Evolutionary conservation across 2,888 invertebrate species (phyloP), one percentile per base, ranked within the genome.

Genomic region (Hirtodrosophila confusa): DNA sequence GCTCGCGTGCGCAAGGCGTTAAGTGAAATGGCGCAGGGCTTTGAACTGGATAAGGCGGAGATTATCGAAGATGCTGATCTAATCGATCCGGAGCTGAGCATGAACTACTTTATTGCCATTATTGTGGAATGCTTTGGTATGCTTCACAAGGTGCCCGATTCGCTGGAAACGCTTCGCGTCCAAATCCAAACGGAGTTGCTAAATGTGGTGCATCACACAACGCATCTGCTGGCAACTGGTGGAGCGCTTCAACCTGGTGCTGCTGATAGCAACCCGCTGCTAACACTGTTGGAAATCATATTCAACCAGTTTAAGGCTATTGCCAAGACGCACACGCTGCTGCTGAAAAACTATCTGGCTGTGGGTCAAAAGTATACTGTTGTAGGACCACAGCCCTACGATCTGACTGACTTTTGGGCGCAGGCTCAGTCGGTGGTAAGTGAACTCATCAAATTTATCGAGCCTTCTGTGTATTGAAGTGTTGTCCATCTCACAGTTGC

Each of bases 361-460:
- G 94, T 94, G 44, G 92, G 93, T n/a, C 93, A 93, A 72, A 93
- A 93, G 53, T 93, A 94, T 86, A 89, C 95, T 44, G 88, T 91
- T 4, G 88, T 88, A 3, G 89, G 89, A 9, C 89, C 90, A 0
- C 87, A 86, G 33, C 84, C 89, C 3, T 96, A 96, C 89, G 94
- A 94, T 86, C 93, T 95, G 89, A 93, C 95, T 37, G 96, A 97
- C 89, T 97, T 97, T 76, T 98, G 98, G 98, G 94, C 95, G 40
- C 96, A 97, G 83, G 96, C 97, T 36, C 98, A 98, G 91, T 95
- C 95, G 89, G 97, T 97, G 86, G 97, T 97, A 92, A 92, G 94
- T 93, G 6, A 17, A 31, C 10, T 1, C 1, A 24, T 4, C 4
- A 41, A 31, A 8, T n/a, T 3, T 6, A 9, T 10, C 2, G 10